Conservation (phyloP, 1,140 invertebrate genomes). For the Philopotamus ludificatus region DNA sequence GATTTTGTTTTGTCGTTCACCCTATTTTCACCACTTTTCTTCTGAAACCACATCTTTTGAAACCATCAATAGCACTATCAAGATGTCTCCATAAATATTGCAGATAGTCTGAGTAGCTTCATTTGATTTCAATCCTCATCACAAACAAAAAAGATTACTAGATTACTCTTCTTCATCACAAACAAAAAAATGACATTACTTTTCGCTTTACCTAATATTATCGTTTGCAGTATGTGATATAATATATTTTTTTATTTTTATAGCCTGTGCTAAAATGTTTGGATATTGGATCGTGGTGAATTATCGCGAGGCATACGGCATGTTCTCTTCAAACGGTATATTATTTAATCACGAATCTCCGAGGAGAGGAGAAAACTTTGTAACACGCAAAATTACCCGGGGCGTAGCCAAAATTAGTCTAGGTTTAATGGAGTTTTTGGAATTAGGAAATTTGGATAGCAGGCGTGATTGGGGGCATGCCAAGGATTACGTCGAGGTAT, state of each 20-base stretch:
- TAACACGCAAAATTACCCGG: constrained; percentile 97
- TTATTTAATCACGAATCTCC: constrained; percentile 99
- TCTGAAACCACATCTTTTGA: too few species aligned
- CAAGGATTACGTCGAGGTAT: constrained; percentile 93
- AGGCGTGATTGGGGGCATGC: constrained; percentile 99
- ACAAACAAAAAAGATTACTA: too few species aligned
- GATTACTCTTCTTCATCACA: too few species aligned
- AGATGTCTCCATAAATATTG: too few species aligned
- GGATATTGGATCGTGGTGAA: constrained; percentile 99
- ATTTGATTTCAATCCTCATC: too few species aligned
- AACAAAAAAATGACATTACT: too few species aligned
- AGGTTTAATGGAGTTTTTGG: constrained; percentile 82
- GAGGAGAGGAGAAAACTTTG: constrained; percentile 96
- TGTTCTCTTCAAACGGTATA: constrained; percentile 98
- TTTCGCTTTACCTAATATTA: too few species aligned
- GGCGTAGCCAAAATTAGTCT: constrained; percentile 95
- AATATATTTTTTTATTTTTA: constrained; percentile 34
- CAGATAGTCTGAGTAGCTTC: too few species aligned
- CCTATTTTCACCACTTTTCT: too few species aligned
- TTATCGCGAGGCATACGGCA: constrained; percentile 96
- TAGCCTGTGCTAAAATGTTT: constrained; percentile 95
- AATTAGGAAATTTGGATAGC: constrained; percentile 95
- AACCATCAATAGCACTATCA: background rate
- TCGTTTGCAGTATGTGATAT: constrained; percentile 1
- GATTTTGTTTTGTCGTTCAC: too few species aligned